Conservation (phyloP, 2,888 invertebrate genomes). For the Stictocephala bisonia region DNA sequence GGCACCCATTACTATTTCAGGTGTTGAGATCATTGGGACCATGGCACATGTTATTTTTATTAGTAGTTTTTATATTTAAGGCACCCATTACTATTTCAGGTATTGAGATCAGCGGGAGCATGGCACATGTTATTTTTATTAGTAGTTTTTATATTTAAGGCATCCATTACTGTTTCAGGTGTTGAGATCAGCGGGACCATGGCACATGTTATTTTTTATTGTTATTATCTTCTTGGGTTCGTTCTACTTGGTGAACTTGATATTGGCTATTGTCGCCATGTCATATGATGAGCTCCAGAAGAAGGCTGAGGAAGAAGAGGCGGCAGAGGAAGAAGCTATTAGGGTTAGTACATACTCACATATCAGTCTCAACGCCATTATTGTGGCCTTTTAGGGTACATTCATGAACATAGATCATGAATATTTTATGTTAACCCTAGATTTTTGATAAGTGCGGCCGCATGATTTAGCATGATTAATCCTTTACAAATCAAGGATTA, state of each 20-base stretch:
- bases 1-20: too few species aligned
- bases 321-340: constrained; percentile 93
- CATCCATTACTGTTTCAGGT: constrained; percentile 69
- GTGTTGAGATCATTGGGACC: too few species aligned
- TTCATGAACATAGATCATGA: too few species aligned
- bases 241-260: constrained; percentile 98
- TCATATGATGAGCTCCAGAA: constrained; percentile 98
- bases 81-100: constrained; percentile 66
- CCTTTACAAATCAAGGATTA: too few species aligned
- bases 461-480: too few species aligned
- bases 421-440: too few species aligned
- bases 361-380: background rate
- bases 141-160: background rate
- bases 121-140: constrained; percentile 86
- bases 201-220: constrained; percentile 98
- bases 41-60: too few species aligned
- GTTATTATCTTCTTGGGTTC: constrained; percentile 99
- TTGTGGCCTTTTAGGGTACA: too few species aligned
- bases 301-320: constrained; percentile 96
- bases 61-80: constrained; percentile 69
- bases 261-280: constrained; percentile 99
- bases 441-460: too few species aligned
- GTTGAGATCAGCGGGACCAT: constrained; percentile 93
- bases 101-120: constrained; percentile 94
- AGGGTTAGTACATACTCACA: constrained; percentile 71